Evolutionary conservation across 2,888 invertebrate species (phyloP), one percentile per base, ranked within the genome.

Genomic region (Lasius fuliginosus): DNA sequence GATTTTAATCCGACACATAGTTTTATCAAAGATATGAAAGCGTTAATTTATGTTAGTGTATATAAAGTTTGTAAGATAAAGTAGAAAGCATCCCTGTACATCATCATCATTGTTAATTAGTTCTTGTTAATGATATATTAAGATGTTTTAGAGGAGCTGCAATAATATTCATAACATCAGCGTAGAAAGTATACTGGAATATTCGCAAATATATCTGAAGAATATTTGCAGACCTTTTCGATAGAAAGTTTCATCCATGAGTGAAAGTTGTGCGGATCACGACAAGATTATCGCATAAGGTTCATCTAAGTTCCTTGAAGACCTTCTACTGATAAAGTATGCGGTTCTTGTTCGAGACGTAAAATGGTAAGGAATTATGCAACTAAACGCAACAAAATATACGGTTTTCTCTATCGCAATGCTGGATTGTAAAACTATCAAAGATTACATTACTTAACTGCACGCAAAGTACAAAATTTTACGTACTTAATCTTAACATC

Each of bases 221-320:
- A 23, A 56, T 18, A n/a, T 71, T 81, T 73, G 12, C n/a, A 40
- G 18, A 36, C 27, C 18, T 60, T 23, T 46, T 27, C 33, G 12
- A 36, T 62, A 12, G 18, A 79, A 79, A 69, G 58, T 58, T 30
- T 33, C 42, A 71, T 40, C n/a, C 6, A 68, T n/a, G 27, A 60
- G 27, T 36, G 46, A 81, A 73, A 81, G 46, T 58, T 58, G 27
- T 27, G 40, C n/a, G 12, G 8, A 53, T 27, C 15, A 6, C 23
- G n/a, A 58, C 40, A 23, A 77, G 30, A 77, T 77, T 73, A 81
- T 60, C 71, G 46, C 71, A 15, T 33, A 62, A 81, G 27, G 33
- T 68, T 56, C 27, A 8, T 49, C 77, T n/a, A 42, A 77, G 69
- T 33, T 30, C 6, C 30, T 73, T 12, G n/a, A 12, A 73, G 60